Evolutionary conservation across 2,797 vertebrate species (phyloP).

Genomic region (Heterohyrax brucei): DNA sequence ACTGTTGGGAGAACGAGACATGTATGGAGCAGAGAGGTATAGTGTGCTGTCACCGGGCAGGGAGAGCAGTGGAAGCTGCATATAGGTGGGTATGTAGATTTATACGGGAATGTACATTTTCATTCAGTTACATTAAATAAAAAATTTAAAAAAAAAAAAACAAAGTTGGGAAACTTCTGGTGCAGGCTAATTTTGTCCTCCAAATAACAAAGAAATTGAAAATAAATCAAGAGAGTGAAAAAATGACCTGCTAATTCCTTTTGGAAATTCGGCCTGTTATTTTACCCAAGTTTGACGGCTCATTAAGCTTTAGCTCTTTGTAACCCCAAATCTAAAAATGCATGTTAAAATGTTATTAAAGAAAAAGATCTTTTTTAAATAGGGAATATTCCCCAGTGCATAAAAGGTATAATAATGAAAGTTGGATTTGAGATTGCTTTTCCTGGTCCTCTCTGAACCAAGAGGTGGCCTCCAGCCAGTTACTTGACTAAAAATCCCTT

Average conservation of each 20-base stretch:
- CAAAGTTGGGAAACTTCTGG: background rate
- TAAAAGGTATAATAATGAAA: background rate
- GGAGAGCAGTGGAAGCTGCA: too few relatives aligned
- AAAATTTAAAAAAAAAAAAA: too few relatives aligned
- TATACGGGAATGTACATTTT: too few relatives aligned
- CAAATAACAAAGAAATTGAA: background rate
- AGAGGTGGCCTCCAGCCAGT: background rate
- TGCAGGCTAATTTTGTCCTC: background rate
- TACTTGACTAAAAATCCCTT: background rate
- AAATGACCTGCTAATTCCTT: background rate
- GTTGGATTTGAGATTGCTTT: background rate
- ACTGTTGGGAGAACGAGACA: too few relatives aligned
- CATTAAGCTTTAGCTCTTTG: background rate
- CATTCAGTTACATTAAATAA: too few relatives aligned
- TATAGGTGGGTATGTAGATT: too few relatives aligned
- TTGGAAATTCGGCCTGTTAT: background rate
- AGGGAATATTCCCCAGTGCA: background rate
- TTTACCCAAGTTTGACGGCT: background rate
- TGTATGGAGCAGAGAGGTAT: too few relatives aligned
- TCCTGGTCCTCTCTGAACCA: background rate
- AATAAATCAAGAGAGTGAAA: background rate
- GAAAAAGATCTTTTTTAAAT: background rate
- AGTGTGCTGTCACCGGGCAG: too few relatives aligned
- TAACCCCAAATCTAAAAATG: background rate
- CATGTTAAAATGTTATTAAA: background rate